Evolutionary conservation across 2,888 invertebrate species (phyloP), one percentile per base, ranked within the genome.

Genomic region (Alloscopus bannaensis): DNA sequence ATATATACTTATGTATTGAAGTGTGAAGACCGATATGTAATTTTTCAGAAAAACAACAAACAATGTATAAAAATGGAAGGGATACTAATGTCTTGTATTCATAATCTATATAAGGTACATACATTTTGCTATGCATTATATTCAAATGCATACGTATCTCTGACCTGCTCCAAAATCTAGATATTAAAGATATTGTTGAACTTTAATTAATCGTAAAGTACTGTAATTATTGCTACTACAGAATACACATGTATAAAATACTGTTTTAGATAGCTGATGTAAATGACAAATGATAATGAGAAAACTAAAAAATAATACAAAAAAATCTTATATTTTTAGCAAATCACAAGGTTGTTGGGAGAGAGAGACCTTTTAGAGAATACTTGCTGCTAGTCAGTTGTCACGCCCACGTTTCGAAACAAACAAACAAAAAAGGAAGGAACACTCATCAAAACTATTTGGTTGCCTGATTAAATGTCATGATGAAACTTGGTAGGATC

Each of bases 321-420:
- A 66, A 62, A 72, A 77, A 60, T 76, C 76, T 76, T 77, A 77
- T 77, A 77, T 77, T 77, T 77, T 77, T 77, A 77, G 77, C 77
- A 77, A 70, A 64, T 40, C 20, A 42, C n/a, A 47, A 72, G 62
- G 62, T 65, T 40, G 64, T 73, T 60, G 42, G 24, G 62, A 62
- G 62, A 57, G 52, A 31, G 42, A 40, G 42, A 42, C 65, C 42
- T 65, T 47, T 31, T 45, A 16, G n/a, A 45, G 28, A 45, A 24
- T 42, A 65, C 47, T 65, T 65, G 65, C 47, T 65, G 22, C 65
- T 65, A 65, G 65, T 65, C 65, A 65, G 31, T 47, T 57, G n/a
- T 26, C n/a, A 57, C 28, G 18, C 57, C 13, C 36, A 11, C 13
- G n/a, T 45, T n/a, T n/a, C n/a, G n/a, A n/a, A n/a, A 36, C 36